These are phyloP conservation scores for Amiota minor DNA, from an alignment of 2,888 invertebrate species.

Conservation along the genomic window DNA sequence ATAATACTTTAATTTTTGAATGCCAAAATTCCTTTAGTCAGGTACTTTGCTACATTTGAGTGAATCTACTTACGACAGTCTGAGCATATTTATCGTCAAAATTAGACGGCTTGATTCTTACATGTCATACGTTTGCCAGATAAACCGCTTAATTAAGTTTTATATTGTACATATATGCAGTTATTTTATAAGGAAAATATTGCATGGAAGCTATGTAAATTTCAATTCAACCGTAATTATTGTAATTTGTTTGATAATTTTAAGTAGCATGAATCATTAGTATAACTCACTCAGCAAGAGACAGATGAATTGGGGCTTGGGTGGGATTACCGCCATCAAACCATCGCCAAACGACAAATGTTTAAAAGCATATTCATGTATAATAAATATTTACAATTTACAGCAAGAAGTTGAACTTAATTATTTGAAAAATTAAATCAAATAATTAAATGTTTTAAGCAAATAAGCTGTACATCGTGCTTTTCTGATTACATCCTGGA, in stretches of 20 bases:
- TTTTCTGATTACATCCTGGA: too few species aligned
- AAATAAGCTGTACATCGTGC: not conserved
- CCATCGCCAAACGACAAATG: not conserved
- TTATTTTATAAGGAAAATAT: not conserved
- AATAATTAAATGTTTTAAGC: not conserved
- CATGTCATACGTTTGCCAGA: too few species aligned
- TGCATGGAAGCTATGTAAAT: not conserved
- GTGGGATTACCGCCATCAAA: not conserved
- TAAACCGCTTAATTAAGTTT: too few species aligned
- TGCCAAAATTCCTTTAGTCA: too few species aligned
- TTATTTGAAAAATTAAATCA: constrained; percentile 2
- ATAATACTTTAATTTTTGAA: too few species aligned
- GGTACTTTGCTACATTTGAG: too few species aligned
- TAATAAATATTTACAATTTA: not conserved
- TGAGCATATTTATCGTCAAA: too few species aligned
- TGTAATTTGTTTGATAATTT: not conserved
- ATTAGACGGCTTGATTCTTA: too few species aligned
- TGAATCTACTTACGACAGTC: too few species aligned
- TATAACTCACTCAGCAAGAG: not conserved
- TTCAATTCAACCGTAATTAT: too few species aligned
- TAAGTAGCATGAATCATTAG: too few species aligned
- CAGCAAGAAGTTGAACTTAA: not conserved
- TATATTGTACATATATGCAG: not conserved
- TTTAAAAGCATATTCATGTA: constrained; percentile 5
- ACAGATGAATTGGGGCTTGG: not conserved